Evolutionary conservation across 2,113 vertebrate species (phyloP), one percentile per base, ranked within the genome.

Genomic region (Uria lomvia): DNA sequence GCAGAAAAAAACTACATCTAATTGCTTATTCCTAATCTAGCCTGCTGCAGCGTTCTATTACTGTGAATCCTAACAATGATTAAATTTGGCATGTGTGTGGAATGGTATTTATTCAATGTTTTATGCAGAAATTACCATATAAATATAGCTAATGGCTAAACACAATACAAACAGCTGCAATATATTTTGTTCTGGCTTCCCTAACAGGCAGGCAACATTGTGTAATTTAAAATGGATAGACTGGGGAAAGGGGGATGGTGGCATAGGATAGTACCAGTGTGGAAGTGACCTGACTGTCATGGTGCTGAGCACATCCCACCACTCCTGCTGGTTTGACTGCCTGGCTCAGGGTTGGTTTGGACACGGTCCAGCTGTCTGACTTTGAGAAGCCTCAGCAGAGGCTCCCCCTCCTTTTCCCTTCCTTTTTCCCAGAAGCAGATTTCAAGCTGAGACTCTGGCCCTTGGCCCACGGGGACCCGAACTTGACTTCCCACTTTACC

Each of bases 81-180:
- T 78, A 34, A 27, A 88, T 80, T 53, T 92, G 83, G 70, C 90
- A 59, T 45, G 27, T 83, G 50, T 40, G 43, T 73, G 47, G 43
- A 92, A 82, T 12, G 9, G 34, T 76, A 65, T 78, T 95, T 90
- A 83, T 83, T 80, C 75, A 42, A 6, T 55, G 58, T 60, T 72
- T 94, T 76, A 40, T 60, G 49, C 52, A 82, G 66, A 58, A 91
- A 91, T 96, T 94, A 93, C 77, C 90, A 90, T 86, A 91, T 60
- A 85, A 95, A 93, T 86, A 73, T 13, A 77, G 79, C 49, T 68
- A 91, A 68, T 29, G 81, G 65, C 75, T 59, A 86, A 81, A 78
- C 38, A 86, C 90, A 76, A 72, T 50, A 45, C 62, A 79, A 88
- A 75, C 62, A 96, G 90, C 87, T 97, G 93, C 90, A 80, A 22